Percentiles rank a stretch among this genome's conserved stretches.
Conservation (phyloP, 92 coral and sea anemone species). For the Siderastrea siderea region DNA sequence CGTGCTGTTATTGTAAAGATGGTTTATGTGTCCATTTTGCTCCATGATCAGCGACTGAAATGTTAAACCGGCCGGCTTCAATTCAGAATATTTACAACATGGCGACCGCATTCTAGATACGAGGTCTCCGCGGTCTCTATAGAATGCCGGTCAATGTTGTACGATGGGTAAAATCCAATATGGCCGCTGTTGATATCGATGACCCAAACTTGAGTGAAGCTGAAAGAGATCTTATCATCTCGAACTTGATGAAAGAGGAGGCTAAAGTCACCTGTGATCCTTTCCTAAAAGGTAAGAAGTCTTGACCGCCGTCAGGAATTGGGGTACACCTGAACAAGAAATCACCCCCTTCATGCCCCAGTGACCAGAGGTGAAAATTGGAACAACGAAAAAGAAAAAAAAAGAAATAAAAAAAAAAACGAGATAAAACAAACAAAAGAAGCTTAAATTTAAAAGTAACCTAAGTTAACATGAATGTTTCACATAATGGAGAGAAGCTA, state of each 20-base stretch:
- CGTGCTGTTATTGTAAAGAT: background rate
- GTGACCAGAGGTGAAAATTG: no score
- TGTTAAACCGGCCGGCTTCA: background rate
- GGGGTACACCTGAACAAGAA: no score
- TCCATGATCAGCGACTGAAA: slow-evolving; percentile 37
- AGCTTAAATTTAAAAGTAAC: no score
- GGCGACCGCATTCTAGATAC: background rate
- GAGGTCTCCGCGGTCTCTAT: background rate
- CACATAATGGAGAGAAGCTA: no score
- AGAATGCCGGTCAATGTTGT: background rate
- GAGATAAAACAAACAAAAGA: no score
- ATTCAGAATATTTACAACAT: background rate
- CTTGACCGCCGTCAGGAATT: background rate
- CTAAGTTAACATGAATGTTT: no score
- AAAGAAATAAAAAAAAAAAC: no score
- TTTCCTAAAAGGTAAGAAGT: slow-evolving; percentile 73
- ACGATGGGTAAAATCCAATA: slow-evolving; percentile 61
- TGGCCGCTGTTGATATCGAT: slow-evolving; percentile 41
- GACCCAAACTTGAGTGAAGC: slow-evolving; percentile 2
- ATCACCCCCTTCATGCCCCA: no score
- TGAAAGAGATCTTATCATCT: slow-evolving; percentile 85
- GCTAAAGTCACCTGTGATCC: slow-evolving; percentile 86
- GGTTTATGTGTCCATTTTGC: slow-evolving; percentile 25
- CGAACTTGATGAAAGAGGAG: slow-evolving; percentile 85
- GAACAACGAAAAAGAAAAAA: no score